A percentile compares a stretch with the other conserved stretches of the same genome.
phyloP scores from a whole-genome alignment of 2,113 vertebrate species.

The Lynx canadensis region DNA sequence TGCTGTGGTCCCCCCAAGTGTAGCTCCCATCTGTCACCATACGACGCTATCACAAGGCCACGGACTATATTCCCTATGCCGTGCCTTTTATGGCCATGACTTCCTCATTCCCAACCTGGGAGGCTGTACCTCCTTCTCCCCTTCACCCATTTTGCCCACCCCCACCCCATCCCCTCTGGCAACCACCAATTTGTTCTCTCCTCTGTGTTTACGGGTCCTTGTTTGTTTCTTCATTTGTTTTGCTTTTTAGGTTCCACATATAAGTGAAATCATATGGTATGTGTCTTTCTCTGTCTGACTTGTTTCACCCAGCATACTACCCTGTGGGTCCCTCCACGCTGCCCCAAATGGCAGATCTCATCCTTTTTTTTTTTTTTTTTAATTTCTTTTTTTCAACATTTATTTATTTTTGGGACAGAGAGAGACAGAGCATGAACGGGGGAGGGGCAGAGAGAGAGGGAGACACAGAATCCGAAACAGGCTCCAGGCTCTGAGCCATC shows the following conservation, averaged over 20 bases:
- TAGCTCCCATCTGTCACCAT: neutral
- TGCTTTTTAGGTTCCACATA: neutral
- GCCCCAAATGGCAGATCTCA: neutral
- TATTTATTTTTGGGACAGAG: too few species aligned
- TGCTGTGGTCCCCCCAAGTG: accelerated
- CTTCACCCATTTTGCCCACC: neutral
- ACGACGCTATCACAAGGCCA: neutral
- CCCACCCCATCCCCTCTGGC: neutral
- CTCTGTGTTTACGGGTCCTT: neutral
- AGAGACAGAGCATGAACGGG: too few species aligned
- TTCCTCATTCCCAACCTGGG: neutral
- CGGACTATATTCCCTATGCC: neutral
- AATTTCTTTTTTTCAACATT: too few species aligned
- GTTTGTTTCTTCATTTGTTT: neutral
- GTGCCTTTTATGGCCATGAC: neutral
- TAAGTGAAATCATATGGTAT: neutral
- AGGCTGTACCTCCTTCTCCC: neutral
- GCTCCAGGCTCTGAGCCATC: too few species aligned
- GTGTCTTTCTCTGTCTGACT: neutral
- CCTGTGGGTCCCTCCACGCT: neutral
- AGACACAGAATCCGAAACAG: too few species aligned
- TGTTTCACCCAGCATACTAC: neutral
- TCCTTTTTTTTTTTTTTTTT: neutral
- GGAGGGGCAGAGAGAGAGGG: too few species aligned
- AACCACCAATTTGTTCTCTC: neutral